Base-by-base conservation (phyloP, 2,888 invertebrate genomes). In the Gasteruption jaculator region DNA sequence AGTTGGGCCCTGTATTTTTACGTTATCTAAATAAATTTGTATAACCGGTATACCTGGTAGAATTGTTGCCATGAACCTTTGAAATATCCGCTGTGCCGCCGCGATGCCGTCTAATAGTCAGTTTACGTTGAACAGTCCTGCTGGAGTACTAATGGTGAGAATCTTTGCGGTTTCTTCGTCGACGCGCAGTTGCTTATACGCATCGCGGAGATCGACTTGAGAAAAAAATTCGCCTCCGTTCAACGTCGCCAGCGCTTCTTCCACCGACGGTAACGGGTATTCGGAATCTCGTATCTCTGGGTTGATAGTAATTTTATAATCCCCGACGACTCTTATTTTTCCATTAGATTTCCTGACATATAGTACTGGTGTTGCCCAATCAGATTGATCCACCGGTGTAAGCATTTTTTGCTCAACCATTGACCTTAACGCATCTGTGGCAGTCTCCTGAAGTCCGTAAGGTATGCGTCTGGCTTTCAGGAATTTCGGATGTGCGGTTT, bases 161-260 rank as follows among this genome's bases (percentile, higher is more conserved):
- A 36, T 8, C n/a, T 12, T 25, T 14, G 16, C 16, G 2, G 24
- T 11, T 2, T 36, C 38, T 33, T 56, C 51, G 27, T 52, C 51
- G 15, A 54, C 42, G 18, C 40, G 40, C 16, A 54, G 37, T 43
- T 54, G 53, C 30, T 46, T 42, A 22, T 52, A 54, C 18, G 54
- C 54, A 14, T 56, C 33, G 4, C 36, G 29, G 18, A 55, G 39
- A 38, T 55, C 54, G 6, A 55, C 33, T 48, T 56, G 52, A 10
- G 55, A 45, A 41, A 55, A 55, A 27, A 44, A 30, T 24, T 43
- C 38, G 22, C 56, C 50, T 26, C 49, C 52, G 33, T 47, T 51
- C 3, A 36, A 2, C 3, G 10, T 15, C 10, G 14, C 36, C 7
- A 36, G 26, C 3, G 26, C 15, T 3, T 37, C 16, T 11, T 37